Base-by-base conservation (phyloP, 1,140 invertebrate genomes). In the Mya arenaria region DNA sequence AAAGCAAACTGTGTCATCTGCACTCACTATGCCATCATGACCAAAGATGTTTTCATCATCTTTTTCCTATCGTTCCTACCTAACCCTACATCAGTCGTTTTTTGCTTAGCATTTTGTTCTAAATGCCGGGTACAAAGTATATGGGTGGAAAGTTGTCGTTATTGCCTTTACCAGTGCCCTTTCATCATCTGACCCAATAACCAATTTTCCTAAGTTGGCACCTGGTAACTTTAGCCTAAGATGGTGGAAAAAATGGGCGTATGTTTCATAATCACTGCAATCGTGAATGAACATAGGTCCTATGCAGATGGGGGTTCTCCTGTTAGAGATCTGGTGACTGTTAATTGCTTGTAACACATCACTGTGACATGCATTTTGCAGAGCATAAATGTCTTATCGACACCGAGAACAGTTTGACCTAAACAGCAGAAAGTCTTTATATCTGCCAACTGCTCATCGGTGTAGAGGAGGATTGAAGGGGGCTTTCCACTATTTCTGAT, bases 121-220 rank as follows among this genome's bases (percentile, higher is more conserved):
- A n/a, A n/a, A n/a, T n/a, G n/a, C n/a, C n/a, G n/a, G n/a, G n/a
- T n/a, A n/a, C n/a, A n/a, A n/a, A n/a, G n/a, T n/a, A n/a, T n/a
- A n/a, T n/a, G n/a, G n/a, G n/a, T n/a, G n/a, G n/a, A n/a, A n/a
- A n/a, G n/a, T n/a, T n/a, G n/a, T n/a, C 36, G 19, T 60, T 4
- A 81, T 71, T 15, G 65, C 48, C 19, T 81, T 81, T 23, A 81
- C 78, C 55, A 81, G 28, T 39, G 78, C 78, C 25, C 63, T 28
- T 44, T 81, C 78, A 19, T 81, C 78, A n/a, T 81, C 65, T 4
- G 78, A 39, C 4, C 78, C 78, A 36, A 81, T 65, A 25, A 69
- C 74, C 0, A 77, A 39, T 77, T 60, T 66, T 37, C 41, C 10
- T 36, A 37, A 5, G 48, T 80, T 37, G 13, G 52, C 37, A 19